Evolutionary conservation across 2,888 invertebrate genomes (phyloP).

Genomic region (Apotomis capreana): DNA sequence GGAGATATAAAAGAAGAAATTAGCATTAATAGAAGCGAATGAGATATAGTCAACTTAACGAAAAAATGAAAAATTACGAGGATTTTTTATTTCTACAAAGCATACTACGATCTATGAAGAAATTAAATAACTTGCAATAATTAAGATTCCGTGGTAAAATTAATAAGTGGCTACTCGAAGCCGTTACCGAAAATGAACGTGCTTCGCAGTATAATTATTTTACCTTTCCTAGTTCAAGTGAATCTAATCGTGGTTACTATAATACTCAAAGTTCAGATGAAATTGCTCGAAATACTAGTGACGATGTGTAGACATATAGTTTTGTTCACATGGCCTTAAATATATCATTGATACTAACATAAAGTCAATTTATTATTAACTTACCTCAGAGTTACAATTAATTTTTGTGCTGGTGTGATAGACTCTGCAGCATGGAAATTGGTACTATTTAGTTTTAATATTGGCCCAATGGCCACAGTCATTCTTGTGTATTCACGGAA

Average conservation of each 20-base stretch:
- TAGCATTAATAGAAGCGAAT: too few species aligned
- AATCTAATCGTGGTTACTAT: background rate
- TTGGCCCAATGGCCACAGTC: background rate
- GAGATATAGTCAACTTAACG: too few species aligned
- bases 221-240: background rate
- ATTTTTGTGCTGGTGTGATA: constrained; percentile 5
- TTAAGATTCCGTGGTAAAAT: too few species aligned
- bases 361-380: background rate
- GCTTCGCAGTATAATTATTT: background rate
- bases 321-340: background rate
- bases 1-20: too few species aligned
- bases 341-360: background rate
- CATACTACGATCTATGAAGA: too few species aligned
- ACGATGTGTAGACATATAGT: background rate
- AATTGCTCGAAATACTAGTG: background rate
- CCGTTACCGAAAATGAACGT: too few species aligned
- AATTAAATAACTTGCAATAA: too few species aligned
- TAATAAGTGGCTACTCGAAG: too few species aligned
- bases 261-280: background rate
- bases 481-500: too few species aligned
- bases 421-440: constrained; percentile 1
- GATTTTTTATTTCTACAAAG: too few species aligned
- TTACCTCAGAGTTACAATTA: constrained; percentile 3
- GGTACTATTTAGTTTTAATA: background rate
- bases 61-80: too few species aligned